These are phyloP conservation scores for Atethmia centrago DNA, from an alignment of 2,888 invertebrate genomes.

Conservation along the genomic window DNA sequence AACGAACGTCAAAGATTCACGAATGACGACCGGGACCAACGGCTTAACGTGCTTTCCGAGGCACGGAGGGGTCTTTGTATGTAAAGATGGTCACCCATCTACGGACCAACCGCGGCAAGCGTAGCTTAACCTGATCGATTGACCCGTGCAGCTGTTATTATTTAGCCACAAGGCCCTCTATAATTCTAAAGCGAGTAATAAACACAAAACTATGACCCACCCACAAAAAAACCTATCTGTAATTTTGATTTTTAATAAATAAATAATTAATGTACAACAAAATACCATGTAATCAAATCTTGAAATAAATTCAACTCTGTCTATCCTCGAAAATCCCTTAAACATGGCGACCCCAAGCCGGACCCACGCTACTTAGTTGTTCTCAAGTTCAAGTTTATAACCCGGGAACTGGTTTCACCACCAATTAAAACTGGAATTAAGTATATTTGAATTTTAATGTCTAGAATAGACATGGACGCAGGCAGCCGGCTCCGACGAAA, in stretches of 20 bases:
- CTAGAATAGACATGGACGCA: conserved; percentile 26
- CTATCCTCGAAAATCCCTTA: not conserved
- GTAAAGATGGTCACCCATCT: too few relatives aligned
- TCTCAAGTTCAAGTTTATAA: conserved; percentile 64
- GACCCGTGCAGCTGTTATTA: too few relatives aligned
- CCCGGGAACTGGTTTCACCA: conserved; percentile 54
- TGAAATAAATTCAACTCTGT: not conserved
- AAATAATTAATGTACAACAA: not conserved
- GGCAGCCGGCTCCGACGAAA: conserved; percentile 24
- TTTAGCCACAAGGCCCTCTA: too few relatives aligned
- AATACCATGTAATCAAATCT: not conserved
- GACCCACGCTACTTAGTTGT: conserved; percentile 18
- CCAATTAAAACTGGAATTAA: conserved; percentile 48
- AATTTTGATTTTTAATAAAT: not conserved
- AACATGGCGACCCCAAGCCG: conserved; percentile 23
- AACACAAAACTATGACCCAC: not conserved
- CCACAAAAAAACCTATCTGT: not conserved
- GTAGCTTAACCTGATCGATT: too few relatives aligned
- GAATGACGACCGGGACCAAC: too few relatives aligned
- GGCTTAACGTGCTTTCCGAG: too few relatives aligned
- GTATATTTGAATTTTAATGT: conserved; percentile 35
- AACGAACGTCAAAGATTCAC: too few relatives aligned
- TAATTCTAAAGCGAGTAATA: not conserved
- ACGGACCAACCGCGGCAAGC: too few relatives aligned
- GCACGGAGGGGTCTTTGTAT: too few relatives aligned